Evolutionary conservation across 2,797 vertebrate genomes (phyloP).

Genomic region (Crocidura indochinensis): DNA sequence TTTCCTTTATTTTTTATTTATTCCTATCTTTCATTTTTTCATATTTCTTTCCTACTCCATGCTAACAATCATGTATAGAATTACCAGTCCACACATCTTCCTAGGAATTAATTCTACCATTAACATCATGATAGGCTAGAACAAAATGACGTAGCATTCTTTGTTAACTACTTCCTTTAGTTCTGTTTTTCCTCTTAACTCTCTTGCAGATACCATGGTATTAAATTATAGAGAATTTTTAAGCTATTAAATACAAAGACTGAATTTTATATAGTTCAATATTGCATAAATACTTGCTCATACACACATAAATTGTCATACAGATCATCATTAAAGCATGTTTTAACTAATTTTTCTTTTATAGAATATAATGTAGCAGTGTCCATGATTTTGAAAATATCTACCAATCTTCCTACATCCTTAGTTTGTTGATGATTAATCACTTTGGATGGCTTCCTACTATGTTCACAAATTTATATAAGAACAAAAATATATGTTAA

Average conservation of each 20-base stretch:
- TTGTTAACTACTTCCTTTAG: too few species aligned
- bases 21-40: too few species aligned
- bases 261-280: neutral
- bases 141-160: too few species aligned
- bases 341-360: constrained; percentile 18
- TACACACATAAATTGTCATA: neutral
- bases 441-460: neutral
- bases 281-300: neutral
- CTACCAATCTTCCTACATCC: neutral
- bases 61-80: too few species aligned
- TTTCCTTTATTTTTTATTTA: too few species aligned
- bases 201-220: neutral
- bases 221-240: neutral
- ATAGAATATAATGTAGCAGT: neutral
- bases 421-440: neutral
- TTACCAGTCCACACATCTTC: too few species aligned
- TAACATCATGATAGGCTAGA: too few species aligned
- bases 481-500: neutral
- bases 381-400: neutral
- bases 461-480: neutral
- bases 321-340: too few species aligned
- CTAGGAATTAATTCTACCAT: too few species aligned
- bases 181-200: too few species aligned
- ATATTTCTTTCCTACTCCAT: too few species aligned
- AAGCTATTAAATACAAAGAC: neutral